phyloP scores from a whole-genome alignment of 2,888 invertebrate species.

The Harpalus rufipes region DNA sequence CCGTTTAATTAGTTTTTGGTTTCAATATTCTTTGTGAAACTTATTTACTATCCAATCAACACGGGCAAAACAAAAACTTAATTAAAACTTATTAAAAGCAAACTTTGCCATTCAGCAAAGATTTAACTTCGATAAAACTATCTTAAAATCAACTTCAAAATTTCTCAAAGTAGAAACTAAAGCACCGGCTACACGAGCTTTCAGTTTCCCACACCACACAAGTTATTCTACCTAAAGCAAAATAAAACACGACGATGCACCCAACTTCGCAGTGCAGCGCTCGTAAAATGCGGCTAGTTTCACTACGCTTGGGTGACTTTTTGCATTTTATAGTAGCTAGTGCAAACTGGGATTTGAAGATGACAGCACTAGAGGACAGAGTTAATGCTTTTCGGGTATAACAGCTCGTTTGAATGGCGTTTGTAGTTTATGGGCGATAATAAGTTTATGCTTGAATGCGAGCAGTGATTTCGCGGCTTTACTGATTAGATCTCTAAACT shows the following conservation, averaged over 20 bases:
- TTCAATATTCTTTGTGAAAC: constrained; percentile 23
- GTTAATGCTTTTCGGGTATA: constrained; percentile 32
- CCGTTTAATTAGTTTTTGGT: background rate
- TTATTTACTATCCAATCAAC: constrained; percentile 33
- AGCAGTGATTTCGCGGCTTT: background rate
- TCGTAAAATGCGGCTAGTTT: constrained; percentile 51
- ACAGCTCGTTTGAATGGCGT: constrained; percentile 22
- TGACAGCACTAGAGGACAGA: constrained; percentile 16
- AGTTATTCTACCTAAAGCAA: constrained; percentile 19
- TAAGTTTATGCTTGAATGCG: constrained; percentile 35
- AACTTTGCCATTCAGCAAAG: constrained; percentile 22
- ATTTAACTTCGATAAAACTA: constrained; percentile 28
- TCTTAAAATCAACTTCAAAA: constrained; percentile 30
- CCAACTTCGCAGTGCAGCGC: constrained; percentile 41
- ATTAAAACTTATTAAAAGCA: constrained; percentile 50
- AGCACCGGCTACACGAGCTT: constrained; percentile 21
- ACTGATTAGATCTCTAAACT: background rate
- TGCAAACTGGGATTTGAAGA: constrained; percentile 23
- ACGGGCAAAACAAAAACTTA: constrained; percentile 19
- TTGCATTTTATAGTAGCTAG: constrained; percentile 21
- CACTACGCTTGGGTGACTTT: constrained; percentile 23
- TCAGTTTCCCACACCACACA: constrained; percentile 30
- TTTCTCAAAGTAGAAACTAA: constrained; percentile 24
- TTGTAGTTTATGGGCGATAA: constrained; percentile 36
- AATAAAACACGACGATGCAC: constrained; percentile 38